Base-by-base conservation (phyloP, 2,797 vertebrate genomes). In the Carapus acus region DNA sequence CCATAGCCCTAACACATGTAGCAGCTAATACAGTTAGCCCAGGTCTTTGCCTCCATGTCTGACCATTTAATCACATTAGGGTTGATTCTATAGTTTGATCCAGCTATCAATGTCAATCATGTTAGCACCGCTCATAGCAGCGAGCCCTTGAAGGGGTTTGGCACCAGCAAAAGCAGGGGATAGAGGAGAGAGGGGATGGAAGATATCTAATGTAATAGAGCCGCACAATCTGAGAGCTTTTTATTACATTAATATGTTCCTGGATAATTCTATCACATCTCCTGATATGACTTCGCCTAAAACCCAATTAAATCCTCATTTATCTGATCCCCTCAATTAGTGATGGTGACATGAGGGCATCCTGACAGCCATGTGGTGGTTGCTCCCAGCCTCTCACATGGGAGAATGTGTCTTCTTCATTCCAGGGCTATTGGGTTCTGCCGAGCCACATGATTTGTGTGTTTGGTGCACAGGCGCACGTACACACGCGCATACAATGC, bases 291-390 rank as follows among this genome's bases (percentile, higher is more conserved):
- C 77, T 91, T 78, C 82, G 71, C 84, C 85, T 83, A 90, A 91
- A 92, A 87, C 64, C 57, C 80, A 91, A 91, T 93, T 90, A 90
- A 88, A 88, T 84, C 85, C 76, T 80, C 82, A 90, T 90, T 88
- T 86, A 87, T 89, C 84, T 61, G 60, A 89, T 90, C 80, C 81
- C 78, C 79, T 85, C 80, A 68, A 85, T 80, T 52, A 51, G 72
- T 80, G 83, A 88, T 75, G 80, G 78, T 78, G 73, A 83, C 74
- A 85, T 71, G 51, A 63, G 74, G 76, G 36, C 31, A 52, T 69
- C 83, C 58, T 78, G 78, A 85, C 68, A 86, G 77, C 53, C 69
- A 62, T 42, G 46, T 18, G 45, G 53, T 62, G 50, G 75, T 54
- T 71, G 53, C 43, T 58, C 42, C 29, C 49, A 57, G 36, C 58